Evolutionary conservation across 2,888 invertebrate genomes (phyloP).

Genomic region (Arge pagana): DNA sequence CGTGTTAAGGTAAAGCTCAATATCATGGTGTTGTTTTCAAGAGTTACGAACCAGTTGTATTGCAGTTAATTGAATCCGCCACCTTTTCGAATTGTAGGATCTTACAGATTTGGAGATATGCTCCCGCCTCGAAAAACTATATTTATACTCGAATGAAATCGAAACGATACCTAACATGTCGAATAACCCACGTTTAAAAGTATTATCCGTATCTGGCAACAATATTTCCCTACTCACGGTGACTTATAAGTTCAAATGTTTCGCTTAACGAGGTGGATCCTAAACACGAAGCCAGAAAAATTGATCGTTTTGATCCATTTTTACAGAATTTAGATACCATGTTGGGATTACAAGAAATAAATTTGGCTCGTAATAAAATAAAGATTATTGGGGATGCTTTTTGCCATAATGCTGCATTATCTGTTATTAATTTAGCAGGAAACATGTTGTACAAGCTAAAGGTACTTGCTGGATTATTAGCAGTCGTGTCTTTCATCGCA

Average conservation of each 20-base stretch:
- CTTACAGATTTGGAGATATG: conserved; percentile 26
- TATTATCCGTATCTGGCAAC: conserved; percentile 37
- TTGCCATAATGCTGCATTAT: conserved; percentile 27
- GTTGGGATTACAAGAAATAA: conserved; percentile 30
- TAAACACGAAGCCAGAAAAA: background rate
- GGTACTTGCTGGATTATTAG: too few relatives aligned
- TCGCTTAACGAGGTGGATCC: background rate
- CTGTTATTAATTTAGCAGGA: conserved; percentile 34
- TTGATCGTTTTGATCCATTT: background rate
- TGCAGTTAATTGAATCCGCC: too few relatives aligned
- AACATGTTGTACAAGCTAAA: conserved; percentile 32
- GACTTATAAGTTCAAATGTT: background rate
- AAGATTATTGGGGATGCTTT: conserved; percentile 29
- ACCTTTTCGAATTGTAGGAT: conserved; percentile 33
- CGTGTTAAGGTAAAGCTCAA: conserved; percentile 33
- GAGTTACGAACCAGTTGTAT: too few relatives aligned
- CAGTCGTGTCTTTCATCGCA: too few relatives aligned
- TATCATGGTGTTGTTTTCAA: too few relatives aligned
- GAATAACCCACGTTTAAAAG: conserved; percentile 23
- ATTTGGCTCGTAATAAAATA: conserved; percentile 37
- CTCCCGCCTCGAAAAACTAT: conserved; percentile 33
- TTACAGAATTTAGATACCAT: conserved; percentile 31
- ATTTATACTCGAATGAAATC: conserved; percentile 38
- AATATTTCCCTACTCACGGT: conserved; percentile 31
- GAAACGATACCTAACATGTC: conserved; percentile 31